Base-by-base conservation (phyloP, 1,140 invertebrate genomes). In the Hypsibius dujardini region DNA sequence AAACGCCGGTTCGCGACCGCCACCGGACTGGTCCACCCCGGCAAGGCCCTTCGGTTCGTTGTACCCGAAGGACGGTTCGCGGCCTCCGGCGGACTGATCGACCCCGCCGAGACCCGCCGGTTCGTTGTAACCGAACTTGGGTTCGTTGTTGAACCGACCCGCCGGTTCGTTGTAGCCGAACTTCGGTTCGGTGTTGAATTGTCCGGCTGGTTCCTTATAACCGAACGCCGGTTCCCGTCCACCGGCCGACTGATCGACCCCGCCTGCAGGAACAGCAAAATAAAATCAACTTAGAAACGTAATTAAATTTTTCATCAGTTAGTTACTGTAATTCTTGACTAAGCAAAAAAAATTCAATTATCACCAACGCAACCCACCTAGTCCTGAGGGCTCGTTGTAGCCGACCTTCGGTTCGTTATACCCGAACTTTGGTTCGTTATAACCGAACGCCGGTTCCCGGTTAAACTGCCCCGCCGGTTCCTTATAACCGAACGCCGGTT, bases 401-500 rank as follows among this genome's bases (percentile, higher is more conserved):
- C 50, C 50, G 45, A 12, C 12, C 62, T 67, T 12, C 3, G 62
- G 62, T 67, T 67, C 62, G 3, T 42, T 12, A 42, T 67, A 67
- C 0, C 62, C 62, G 45, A 67, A 67, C 62, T 67, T 67, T 3
- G 62, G 62, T 42, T 67, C 62, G 7, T 67, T 67, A 42, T 67
- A 67, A 42, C 62, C 62, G 45, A 67, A 67, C 12, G 12, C 7
- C 62, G 62, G 62, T 42, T 67, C 62, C 50, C n/a, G 50, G 50
- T 56, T 56, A 56, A 56, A 56, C n/a, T 56, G 50, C 50, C 50
- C 50, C 7, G 50, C 50, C 7, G 50, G 50, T n/a, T 56, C 50
- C 12, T 45, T 12, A 42, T 67, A 67, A 42, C 62, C 62, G 45
- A 67, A 15, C 12, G 12, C 62, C 62, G 62, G 12, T 7, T 42